Evolutionary conservation across 2,888 invertebrate species (phyloP), one percentile per base, ranked within the genome.

Genomic region (Chrysodeixis includens): DNA sequence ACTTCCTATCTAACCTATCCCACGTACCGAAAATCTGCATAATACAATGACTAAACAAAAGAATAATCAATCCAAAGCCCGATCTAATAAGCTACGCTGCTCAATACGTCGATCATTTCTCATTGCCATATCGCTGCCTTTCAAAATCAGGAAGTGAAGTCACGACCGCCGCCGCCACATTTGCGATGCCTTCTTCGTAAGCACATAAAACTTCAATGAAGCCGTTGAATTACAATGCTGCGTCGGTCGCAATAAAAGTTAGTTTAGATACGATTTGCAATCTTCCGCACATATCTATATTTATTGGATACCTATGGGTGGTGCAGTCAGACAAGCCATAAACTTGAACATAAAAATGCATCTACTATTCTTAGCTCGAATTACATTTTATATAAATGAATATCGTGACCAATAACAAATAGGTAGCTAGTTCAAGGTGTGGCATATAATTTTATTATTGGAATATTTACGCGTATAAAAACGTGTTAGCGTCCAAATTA

Each of bases 191-290:
- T 91, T 90, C 91, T 89, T 89, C 86, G 92, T 90, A 89, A 89
- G 83, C 88, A 90, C 89, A 90, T 94, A 93, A 93, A 94, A 93
- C 90, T 92, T 93, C 93, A 93, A 92, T 92, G 84, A 89, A 86
- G 88, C 93, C 93, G 91, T 90, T 86, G 90, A 90, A 93, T 94
- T 92, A 88, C 86, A 92, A 93, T 92, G 90, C 90, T 85, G 77
- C 65, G 76, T 75, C 70, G 73, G 85, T 76, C 79, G 84, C 86
- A 84, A 88, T 90, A 89, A 88, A 90, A 89, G 85, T 85, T 86
- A 84, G 89, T 90, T 89, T 84, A 89, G 84, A 87, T 86, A 87
- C 88, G 75, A 88, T 90, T 89, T 82, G 90, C 89, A 86, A 90
- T 90, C 88, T 87, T 82, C 82, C 76, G 79, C 79, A 82, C 68